Conservation (phyloP, 2,797 vertebrate genomes). For the Microctenopoma lineatum region DNA sequence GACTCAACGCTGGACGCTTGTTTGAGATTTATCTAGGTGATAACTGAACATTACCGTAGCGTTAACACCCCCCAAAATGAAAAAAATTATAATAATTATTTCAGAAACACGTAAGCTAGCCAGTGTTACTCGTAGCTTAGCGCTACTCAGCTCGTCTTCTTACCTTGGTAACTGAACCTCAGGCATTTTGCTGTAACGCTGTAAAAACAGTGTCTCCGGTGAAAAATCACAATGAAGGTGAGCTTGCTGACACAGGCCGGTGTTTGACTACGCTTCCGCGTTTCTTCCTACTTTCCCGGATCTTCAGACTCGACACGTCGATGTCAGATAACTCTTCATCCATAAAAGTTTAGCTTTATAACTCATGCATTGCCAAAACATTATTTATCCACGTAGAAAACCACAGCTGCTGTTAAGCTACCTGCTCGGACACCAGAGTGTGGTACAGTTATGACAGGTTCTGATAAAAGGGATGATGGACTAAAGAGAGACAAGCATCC, state of each 20-base stretch:
- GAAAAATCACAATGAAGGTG: not conserved
- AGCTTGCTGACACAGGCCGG: not conserved
- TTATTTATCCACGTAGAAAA: not conserved
- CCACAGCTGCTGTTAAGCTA: too few species aligned
- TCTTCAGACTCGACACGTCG: conserved; percentile 59
- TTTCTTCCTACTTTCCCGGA: conserved; percentile 13
- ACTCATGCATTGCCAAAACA: not conserved
- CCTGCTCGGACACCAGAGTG: too few species aligned
- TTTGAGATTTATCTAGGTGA: not conserved
- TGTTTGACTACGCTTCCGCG: conserved; percentile 52
- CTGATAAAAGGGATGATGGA: not conserved
- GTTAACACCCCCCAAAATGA: not conserved
- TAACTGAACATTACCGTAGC: not conserved
- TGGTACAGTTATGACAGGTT: not conserved
- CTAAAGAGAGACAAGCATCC: not conserved
- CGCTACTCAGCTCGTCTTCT: not conserved
- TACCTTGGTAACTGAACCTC: conserved; percentile 59
- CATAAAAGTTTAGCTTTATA: too few species aligned
- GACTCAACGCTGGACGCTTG: not conserved
- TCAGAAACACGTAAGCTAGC: not conserved
- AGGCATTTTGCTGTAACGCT: conserved; percentile 47
- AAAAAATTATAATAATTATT: not conserved
- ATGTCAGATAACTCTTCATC: conserved; percentile 39
- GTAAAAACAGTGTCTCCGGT: not conserved
- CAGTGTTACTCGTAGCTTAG: accelerated